These are phyloP conservation scores for Callyntrura sp. DNA, from an alignment of 2,888 invertebrate genomes.

Conservation along the genomic window DNA sequence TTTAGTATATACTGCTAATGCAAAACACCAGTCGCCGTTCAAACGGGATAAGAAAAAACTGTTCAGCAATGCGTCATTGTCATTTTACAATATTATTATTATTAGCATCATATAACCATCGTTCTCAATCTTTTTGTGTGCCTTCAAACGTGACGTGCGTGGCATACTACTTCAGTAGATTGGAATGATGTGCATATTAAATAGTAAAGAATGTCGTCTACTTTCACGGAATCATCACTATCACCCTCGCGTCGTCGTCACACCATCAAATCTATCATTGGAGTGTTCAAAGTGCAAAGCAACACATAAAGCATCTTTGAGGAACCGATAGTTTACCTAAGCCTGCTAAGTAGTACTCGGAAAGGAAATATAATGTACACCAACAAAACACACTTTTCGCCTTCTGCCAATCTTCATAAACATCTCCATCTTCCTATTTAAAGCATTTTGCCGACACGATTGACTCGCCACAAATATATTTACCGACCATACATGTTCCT, in stretches of 20 bases:
- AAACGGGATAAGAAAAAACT: neutral
- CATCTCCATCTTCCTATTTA: neutral
- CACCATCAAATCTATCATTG: slow-evolving; percentile 9
- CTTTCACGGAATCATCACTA: slow-evolving; percentile 44
- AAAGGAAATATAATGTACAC: neutral
- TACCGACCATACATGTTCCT: no score
- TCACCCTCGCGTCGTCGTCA: no score
- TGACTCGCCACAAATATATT: no score
- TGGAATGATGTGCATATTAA: slow-evolving; percentile 46
- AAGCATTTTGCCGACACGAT: no score
- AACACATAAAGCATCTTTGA: no score
- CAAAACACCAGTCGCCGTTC: neutral
- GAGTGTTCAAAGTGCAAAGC: no score
- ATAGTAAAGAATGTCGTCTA: slow-evolving; percentile 19
- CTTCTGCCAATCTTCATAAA: slow-evolving; percentile 39
- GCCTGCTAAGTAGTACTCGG: no score
- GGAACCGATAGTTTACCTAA: no score
- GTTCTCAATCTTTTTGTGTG: slow-evolving; percentile 9
- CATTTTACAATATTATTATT: neutral
- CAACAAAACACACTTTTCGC: no score
- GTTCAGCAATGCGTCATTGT: slow-evolving; percentile 27
- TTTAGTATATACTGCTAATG: neutral
- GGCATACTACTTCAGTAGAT: slow-evolving; percentile 8
- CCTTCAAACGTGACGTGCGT: slow-evolving; percentile 25
- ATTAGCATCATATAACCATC: no score